Conservation (phyloP, 2,113 vertebrate species). For the Australoheros scitulus region DNA sequence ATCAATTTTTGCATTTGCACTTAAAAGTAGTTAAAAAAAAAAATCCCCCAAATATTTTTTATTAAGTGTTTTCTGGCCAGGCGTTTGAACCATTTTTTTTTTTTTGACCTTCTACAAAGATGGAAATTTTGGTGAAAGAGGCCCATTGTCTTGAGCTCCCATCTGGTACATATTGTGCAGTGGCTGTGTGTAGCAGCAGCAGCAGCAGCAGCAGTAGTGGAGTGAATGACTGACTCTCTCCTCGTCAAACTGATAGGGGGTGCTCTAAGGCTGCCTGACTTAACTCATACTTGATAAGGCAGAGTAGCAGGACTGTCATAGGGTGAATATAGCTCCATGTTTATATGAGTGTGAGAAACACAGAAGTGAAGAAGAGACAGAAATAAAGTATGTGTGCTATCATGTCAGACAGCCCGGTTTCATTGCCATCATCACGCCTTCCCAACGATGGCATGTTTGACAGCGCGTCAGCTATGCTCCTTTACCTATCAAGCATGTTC, state of each 20-base stretch:
- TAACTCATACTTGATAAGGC: slow-evolving; percentile 59
- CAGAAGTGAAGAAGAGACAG: slow-evolving; percentile 29
- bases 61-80: slow-evolving; percentile 12
- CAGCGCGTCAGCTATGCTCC: slow-evolving; percentile 56
- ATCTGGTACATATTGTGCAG: slow-evolving; percentile 74
- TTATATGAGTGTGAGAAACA: background rate
- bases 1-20: slow-evolving; percentile 9
- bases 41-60: slow-evolving; percentile 6
- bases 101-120: slow-evolving; percentile 43
- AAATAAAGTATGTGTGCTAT: slow-evolving; percentile 58
- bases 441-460: slow-evolving; percentile 62
- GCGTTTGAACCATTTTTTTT: slow-evolving; percentile 36
- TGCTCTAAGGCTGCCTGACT: slow-evolving; percentile 81
- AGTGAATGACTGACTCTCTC: slow-evolving; percentile 65
- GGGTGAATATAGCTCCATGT: slow-evolving; percentile 25
- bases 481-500: slow-evolving; percentile 63
- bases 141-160: slow-evolving; percentile 71
- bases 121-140: slow-evolving; percentile 69
- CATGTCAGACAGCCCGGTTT: slow-evolving; percentile 57
- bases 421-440: slow-evolving; percentile 62
- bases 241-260: slow-evolving; percentile 80
- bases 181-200: slow-evolving; percentile 49
- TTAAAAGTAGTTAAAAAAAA: background rate
- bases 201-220: slow-evolving; percentile 32
- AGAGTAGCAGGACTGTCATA: slow-evolving; percentile 59